A percentile compares a stretch with the other conserved stretches of the same genome.
Conservation (phyloP, 2,113 vertebrate species). For the Panthera leo region DNA sequence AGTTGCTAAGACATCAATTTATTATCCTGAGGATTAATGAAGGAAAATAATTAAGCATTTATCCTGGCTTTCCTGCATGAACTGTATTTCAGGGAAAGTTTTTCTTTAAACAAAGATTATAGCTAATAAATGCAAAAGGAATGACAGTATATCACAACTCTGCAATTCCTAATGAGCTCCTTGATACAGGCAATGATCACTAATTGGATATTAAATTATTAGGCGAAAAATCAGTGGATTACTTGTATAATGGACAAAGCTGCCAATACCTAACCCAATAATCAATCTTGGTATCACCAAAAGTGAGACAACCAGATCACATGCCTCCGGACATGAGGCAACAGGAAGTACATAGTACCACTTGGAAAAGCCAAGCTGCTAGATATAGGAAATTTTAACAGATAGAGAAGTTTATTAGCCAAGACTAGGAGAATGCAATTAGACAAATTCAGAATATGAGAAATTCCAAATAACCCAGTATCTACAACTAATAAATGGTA, state of each 20-base stretch:
- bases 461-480: conserved; percentile 31
- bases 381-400: background rate
- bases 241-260: background rate
- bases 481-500: background rate
- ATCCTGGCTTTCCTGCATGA: background rate
- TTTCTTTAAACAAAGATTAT: background rate
- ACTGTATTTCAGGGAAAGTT: background rate
- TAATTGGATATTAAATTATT: background rate
- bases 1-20: background rate
- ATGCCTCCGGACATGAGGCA: background rate
- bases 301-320: background rate
- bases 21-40: conserved; percentile 10
- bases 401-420: background rate
- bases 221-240: background rate
- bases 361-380: background rate
- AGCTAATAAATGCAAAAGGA: background rate
- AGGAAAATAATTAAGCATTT: background rate
- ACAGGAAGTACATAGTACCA: background rate
- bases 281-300: background rate
- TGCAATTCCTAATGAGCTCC: background rate
- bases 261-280: background rate
- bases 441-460: background rate
- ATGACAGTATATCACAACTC: background rate
- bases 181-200: background rate
- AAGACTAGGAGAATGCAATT: background rate